These are phyloP conservation scores for Cryptops parisi DNA, from an alignment of 2,888 invertebrate species.

Conservation along the genomic window DNA sequence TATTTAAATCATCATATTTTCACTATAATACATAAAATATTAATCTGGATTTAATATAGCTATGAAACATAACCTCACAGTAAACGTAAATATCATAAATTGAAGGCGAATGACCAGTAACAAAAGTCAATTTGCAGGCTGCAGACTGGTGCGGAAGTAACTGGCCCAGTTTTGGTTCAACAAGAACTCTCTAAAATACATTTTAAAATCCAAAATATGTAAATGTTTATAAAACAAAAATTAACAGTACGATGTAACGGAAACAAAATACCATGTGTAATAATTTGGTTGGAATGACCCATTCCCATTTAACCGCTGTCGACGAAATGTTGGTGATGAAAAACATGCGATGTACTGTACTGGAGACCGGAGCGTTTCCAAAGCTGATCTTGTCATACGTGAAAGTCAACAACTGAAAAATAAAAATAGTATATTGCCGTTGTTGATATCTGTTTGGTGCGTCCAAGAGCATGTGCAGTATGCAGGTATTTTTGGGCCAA, in stretches of 20 bases:
- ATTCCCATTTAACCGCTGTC: constrained; percentile 4
- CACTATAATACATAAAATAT: too few relatives aligned
- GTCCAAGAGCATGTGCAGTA: too few relatives aligned
- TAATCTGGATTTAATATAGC: not conserved
- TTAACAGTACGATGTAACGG: not conserved
- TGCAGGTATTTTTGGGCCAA: too few relatives aligned
- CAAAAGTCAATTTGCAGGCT: not conserved
- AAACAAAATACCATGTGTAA: not conserved
- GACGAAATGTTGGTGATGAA: not conserved
- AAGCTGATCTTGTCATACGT: constrained; percentile 3
- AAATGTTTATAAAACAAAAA: not conserved
- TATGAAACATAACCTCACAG: not conserved
- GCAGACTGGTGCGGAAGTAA: not conserved
- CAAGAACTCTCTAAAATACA: constrained; percentile 7
- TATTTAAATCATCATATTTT: too few relatives aligned
- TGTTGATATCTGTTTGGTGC: too few relatives aligned
- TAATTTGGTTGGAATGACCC: constrained; percentile 5
- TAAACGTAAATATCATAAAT: constrained; percentile 7
- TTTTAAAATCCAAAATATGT: not conserved
- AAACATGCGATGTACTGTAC: not conserved
- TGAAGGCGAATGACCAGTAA: constrained; percentile 9
- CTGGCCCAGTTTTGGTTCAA: constrained; percentile 5
- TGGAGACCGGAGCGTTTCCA: not conserved
- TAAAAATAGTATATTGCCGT: too few relatives aligned
- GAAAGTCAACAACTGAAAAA: not conserved